Conservation (phyloP, 2,797 vertebrate species). For the Alfaro cultratus region DNA sequence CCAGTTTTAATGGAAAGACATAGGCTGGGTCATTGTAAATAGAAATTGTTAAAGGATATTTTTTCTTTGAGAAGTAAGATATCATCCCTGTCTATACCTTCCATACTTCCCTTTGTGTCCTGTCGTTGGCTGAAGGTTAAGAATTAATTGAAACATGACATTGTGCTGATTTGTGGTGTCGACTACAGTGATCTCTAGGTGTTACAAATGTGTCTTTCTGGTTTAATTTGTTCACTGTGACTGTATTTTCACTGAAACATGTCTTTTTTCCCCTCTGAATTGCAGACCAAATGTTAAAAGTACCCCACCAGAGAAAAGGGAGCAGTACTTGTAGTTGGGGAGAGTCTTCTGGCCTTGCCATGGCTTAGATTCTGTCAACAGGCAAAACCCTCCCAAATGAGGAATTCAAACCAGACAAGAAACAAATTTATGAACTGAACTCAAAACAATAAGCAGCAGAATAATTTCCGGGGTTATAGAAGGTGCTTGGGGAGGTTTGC, state of each 20-base stretch:
- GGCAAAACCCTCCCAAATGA: slow-evolving; percentile 78
- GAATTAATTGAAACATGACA: slow-evolving; percentile 37
- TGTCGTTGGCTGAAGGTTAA: slow-evolving; percentile 42
- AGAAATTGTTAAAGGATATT: slow-evolving; percentile 64
- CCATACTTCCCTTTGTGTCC: slow-evolving; percentile 14
- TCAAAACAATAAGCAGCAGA: slow-evolving; percentile 34
- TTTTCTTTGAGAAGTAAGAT: slow-evolving; percentile 49
- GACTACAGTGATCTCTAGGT: slow-evolving; percentile 68
- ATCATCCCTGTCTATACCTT: slow-evolving; percentile 30
- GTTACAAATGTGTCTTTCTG: slow-evolving; percentile 57
- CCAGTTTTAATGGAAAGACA: slow-evolving; percentile 58
- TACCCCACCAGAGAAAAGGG: slow-evolving; percentile 89
- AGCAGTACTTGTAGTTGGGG: slow-evolving; percentile 90
- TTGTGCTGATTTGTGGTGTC: slow-evolving; percentile 53
- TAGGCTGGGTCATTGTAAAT: slow-evolving; percentile 65
- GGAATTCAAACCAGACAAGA: slow-evolving; percentile 74
- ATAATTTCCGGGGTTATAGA: slow-evolving; percentile 27
- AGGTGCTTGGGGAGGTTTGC: slow-evolving; percentile 24
- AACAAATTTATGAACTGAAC: slow-evolving; percentile 24
- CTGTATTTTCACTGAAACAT: slow-evolving; percentile 80
- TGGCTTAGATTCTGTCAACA: slow-evolving; percentile 83
- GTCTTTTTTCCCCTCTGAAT: slow-evolving; percentile 88
- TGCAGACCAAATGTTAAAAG: slow-evolving; percentile 91
- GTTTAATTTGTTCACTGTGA: slow-evolving; percentile 64
- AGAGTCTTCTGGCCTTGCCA: slow-evolving; percentile 81